phyloP scores from a whole-genome alignment of 2,888 invertebrate species.

The Noctua pronuba region DNA sequence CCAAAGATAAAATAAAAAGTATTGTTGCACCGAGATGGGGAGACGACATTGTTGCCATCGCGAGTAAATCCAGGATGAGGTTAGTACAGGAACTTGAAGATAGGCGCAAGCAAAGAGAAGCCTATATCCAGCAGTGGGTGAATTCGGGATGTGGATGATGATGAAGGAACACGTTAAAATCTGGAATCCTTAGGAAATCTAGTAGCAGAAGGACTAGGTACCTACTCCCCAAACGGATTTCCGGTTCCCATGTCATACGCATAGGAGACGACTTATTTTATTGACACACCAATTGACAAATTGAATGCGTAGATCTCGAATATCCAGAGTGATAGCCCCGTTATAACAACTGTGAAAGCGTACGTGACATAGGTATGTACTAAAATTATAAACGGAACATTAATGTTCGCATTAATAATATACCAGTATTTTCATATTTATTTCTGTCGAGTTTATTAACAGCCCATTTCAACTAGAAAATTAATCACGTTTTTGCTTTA shows the following conservation, averaged over 20 bases:
- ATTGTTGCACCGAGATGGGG: background rate
- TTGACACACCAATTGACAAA: constrained; percentile 34
- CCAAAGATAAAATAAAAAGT: background rate
- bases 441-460: constrained; percentile 35
- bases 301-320: constrained; percentile 23
- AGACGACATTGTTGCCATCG: background rate
- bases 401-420: constrained; percentile 25
- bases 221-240: background rate
- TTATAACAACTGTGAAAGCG: constrained; percentile 7
- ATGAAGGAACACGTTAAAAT: background rate
- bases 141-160: background rate
- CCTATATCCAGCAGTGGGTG: background rate
- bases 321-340: background rate
- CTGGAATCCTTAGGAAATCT: background rate
- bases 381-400: constrained; percentile 42
- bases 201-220: background rate
- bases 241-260: background rate
- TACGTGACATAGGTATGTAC: constrained; percentile 12
- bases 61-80: background rate
- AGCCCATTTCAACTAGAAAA: constrained; percentile 44
- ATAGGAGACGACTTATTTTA: constrained; percentile 17
- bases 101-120: background rate
- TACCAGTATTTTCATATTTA: constrained; percentile 18
- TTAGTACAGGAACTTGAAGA: background rate
- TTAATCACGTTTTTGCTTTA: constrained; percentile 53